Evolutionary conservation across 2,888 invertebrate species (phyloP).

Genomic region (Punctoribates punctum): DNA sequence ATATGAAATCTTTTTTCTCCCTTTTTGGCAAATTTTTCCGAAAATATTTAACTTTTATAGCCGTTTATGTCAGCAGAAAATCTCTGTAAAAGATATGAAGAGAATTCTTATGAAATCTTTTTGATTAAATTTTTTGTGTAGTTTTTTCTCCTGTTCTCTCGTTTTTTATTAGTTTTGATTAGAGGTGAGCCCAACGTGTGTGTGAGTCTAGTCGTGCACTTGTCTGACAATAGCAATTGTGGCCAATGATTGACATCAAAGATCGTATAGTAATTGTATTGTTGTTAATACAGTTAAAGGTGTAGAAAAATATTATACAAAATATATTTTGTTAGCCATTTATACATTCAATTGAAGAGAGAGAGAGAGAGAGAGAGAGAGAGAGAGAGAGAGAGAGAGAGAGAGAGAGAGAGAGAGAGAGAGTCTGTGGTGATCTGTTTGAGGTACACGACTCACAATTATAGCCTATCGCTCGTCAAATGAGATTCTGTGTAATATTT

Average conservation of each 20-base stretch:
- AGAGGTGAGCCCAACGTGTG: not conserved
- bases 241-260: conserved; percentile 20
- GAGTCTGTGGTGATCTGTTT: not conserved
- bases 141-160: too few relatives aligned
- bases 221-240: conserved; percentile 22
- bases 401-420: not conserved
- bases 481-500: not conserved
- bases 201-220: conserved; percentile 9
- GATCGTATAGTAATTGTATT: not conserved
- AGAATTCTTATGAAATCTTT: too few relatives aligned
- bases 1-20: too few relatives aligned
- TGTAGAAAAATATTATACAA: conserved; percentile 13
- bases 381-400: not conserved
- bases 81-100: too few relatives aligned
- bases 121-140: too few relatives aligned
- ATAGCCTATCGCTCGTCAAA: not conserved
- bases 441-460: not conserved
- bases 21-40: too few relatives aligned
- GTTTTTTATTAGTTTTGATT: not conserved
- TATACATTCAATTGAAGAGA: not conserved
- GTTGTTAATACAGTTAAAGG: not conserved
- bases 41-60: too few relatives aligned
- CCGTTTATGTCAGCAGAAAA: too few relatives aligned
- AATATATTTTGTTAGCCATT: conserved; percentile 13
- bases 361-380: not conserved